Evolutionary conservation across 2,797 vertebrate species (phyloP).

Genomic region (Lates japonicus): DNA sequence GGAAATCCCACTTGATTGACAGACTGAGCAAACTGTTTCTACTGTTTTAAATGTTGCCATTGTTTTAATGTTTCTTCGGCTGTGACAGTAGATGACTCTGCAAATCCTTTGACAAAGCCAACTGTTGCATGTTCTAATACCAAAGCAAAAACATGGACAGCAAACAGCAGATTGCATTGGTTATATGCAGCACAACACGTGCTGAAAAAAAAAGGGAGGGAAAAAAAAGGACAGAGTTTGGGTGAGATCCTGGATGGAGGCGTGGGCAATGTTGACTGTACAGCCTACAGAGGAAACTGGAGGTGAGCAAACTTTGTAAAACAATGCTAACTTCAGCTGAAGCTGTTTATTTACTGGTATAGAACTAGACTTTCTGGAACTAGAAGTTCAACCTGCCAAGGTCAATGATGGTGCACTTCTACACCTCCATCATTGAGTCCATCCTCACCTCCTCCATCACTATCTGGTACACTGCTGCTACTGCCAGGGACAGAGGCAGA

Average conservation of each 20-base stretch:
- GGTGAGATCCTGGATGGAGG: not conserved
- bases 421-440: too few species aligned
- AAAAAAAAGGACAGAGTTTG: not conserved
- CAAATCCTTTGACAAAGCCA: not conserved
- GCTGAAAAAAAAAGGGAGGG: not conserved
- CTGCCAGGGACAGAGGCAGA: too few species aligned
- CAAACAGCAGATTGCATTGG: not conserved
- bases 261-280: not conserved
- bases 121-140: not conserved
- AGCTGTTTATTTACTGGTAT: not conserved
- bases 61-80: not conserved
- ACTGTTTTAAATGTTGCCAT: not conserved
- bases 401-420: too few species aligned
- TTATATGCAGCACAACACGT: not conserved
- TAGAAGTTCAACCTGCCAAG: too few species aligned
- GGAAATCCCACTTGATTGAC: too few species aligned
- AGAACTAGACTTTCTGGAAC: too few species aligned
- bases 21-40: not conserved
- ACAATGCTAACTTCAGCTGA: not conserved
- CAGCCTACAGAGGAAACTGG: too few species aligned
- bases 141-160: conserved; percentile 1
- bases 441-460: too few species aligned
- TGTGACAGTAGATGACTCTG: not conserved
- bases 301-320: too few species aligned
- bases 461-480: too few species aligned